phyloP scores from a whole-genome alignment of 2,113 vertebrate genomes.

The Chamaetylas fuelleborni region DNA sequence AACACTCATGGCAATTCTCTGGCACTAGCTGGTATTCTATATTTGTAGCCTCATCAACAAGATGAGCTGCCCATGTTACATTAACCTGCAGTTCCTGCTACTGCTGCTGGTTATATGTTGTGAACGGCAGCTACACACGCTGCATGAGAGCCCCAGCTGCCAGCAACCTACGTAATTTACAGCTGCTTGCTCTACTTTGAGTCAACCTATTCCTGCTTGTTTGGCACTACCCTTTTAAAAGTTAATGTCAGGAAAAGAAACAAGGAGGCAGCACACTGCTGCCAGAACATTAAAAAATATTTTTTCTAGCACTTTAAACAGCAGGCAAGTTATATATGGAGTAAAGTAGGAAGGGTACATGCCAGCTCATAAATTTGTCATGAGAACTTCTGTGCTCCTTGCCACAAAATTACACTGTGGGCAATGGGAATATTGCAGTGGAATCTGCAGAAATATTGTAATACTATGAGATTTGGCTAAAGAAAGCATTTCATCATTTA shows the following conservation, averaged over 20 bases:
- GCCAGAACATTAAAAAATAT: constrained; percentile 42
- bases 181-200: background rate
- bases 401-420: background rate
- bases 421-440: background rate
- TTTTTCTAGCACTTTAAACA: constrained; percentile 35
- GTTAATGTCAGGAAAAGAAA: background rate
- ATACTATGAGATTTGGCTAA: constrained; percentile 24
- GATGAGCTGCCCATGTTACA: background rate
- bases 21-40: background rate
- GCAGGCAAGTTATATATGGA: background rate
- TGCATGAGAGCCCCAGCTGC: background rate
- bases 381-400: constrained; percentile 4
- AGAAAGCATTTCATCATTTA: constrained; percentile 23
- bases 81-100: background rate
- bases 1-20: fast-evolving
- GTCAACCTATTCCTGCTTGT: background rate
- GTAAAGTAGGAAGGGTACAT: background rate
- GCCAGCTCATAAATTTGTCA: constrained; percentile 10
- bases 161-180: background rate
- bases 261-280: background rate
- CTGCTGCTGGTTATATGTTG: background rate
- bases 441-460: constrained; percentile 25
- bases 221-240: background rate
- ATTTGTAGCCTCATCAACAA: background rate
- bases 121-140: background rate